A percentile compares a stretch with the other conserved stretches of the same genome.
Conservation (phyloP, 2,113 vertebrate genomes). For the Caranx melampygus region DNA sequence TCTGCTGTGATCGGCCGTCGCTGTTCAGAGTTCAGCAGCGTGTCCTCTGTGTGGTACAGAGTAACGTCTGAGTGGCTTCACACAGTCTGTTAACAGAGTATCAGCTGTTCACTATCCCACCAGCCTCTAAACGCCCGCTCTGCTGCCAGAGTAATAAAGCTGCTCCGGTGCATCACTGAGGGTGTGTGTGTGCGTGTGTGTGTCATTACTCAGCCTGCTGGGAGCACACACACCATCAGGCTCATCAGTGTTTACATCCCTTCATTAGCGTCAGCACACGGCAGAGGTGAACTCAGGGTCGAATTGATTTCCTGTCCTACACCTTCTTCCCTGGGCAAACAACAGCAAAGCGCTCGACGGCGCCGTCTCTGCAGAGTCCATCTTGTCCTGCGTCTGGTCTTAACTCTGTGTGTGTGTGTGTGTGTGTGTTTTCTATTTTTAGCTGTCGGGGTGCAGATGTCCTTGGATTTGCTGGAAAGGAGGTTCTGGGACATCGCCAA, state of each 20-base stretch:
- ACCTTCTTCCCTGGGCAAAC: conserved; percentile 23
- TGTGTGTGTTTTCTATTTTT: conserved; percentile 73
- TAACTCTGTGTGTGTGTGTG: conserved; percentile 10
- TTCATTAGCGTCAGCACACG: conserved; percentile 53
- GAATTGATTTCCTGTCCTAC: conserved; percentile 58
- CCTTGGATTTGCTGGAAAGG: conserved; percentile 78
- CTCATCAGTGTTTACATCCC: conserved; percentile 62
- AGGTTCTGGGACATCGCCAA: conserved; percentile 75
- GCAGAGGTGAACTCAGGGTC: conserved; percentile 54
- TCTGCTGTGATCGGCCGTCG: too few relatives aligned
- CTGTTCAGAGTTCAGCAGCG: too few relatives aligned
- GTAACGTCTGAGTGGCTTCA: not conserved
- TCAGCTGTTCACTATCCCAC: not conserved
- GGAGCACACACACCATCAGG: conserved; percentile 38
- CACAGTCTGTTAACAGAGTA: not conserved
- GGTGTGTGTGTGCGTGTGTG: not conserved
- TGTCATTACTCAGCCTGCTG: conserved; percentile 35
- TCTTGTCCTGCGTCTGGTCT: conserved; percentile 41
- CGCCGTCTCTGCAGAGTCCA: conserved; percentile 41
- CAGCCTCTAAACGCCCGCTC: not conserved
- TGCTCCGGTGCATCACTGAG: conserved; percentile 16
- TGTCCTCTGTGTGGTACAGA: too few relatives aligned
- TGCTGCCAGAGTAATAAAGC: conserved; percentile 31
- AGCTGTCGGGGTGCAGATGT: conserved; percentile 78
- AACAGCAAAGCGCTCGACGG: conserved; percentile 1